These are phyloP conservation scores for Crotalus helleri DNA, from an alignment of 2,113 vertebrate species.

Conservation along the genomic window DNA sequence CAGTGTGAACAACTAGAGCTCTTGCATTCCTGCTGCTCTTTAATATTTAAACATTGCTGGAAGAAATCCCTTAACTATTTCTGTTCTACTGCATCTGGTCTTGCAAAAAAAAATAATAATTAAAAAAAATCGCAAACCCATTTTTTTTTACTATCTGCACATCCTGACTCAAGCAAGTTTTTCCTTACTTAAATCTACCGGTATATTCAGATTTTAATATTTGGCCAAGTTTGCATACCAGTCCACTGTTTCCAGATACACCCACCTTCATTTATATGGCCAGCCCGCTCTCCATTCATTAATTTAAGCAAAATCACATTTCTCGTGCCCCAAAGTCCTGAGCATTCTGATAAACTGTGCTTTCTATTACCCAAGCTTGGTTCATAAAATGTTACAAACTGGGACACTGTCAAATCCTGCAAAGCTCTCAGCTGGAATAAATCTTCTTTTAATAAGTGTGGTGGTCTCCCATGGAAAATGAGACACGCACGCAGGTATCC, in stretches of 20 bases:
- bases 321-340: background rate
- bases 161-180: background rate
- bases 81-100: background rate
- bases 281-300: background rate
- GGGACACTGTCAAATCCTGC: background rate
- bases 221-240: background rate
- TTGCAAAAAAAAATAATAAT: background rate
- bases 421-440: background rate
- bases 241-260: background rate
- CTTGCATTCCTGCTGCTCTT: background rate
- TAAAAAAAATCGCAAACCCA: background rate
- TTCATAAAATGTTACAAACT: background rate
- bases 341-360: background rate
- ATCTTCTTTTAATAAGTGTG: background rate
- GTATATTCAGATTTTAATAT: background rate
- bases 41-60: background rate
- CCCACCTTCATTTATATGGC: background rate
- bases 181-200: background rate
- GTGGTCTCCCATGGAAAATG: too few species aligned
- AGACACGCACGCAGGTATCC: too few species aligned
- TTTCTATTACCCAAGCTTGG: background rate
- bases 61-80: background rate
- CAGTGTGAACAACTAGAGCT: background rate
- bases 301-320: background rate
- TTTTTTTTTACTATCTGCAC: background rate